These are phyloP conservation scores for Subacronicta megacephala DNA, from an alignment of 2,888 invertebrate genomes.

Conservation along the genomic window DNA sequence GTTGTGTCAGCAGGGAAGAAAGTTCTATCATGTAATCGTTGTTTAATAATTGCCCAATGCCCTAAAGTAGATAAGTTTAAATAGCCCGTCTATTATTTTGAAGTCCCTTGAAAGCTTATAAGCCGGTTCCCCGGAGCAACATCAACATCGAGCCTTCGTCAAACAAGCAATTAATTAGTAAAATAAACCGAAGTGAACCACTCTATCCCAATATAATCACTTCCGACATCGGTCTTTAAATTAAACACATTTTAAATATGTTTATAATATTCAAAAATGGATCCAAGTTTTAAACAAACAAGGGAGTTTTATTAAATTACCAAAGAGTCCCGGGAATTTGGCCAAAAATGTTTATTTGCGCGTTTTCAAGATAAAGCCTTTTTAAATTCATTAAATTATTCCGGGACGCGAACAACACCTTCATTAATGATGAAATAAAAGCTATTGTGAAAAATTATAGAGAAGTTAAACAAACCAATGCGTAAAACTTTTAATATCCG, in stretches of 20 bases:
- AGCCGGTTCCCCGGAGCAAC: constrained; percentile 48
- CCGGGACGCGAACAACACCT: constrained; percentile 2
- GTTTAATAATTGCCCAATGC: not conserved
- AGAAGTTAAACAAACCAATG: constrained; percentile 62
- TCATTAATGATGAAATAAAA: constrained; percentile 37
- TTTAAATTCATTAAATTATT: constrained; percentile 1
- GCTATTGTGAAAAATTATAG: constrained; percentile 22
- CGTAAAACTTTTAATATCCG: constrained; percentile 63
- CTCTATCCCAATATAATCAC: constrained; percentile 39
- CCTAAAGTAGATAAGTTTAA: constrained; percentile 18
- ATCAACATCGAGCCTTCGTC: constrained; percentile 56
- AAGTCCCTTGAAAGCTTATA: constrained; percentile 26
- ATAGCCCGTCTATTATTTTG: constrained; percentile 23
- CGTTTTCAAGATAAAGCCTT: constrained; percentile 20
- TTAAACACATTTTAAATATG: constrained; percentile 14
- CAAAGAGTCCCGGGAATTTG: constrained; percentile 22
- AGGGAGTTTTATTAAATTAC: constrained; percentile 27
- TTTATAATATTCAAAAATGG: constrained; percentile 10
- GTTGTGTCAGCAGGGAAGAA: no score
- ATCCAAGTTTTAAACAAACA: constrained; percentile 16
- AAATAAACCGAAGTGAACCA: constrained; percentile 48
- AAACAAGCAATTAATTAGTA: constrained; percentile 65
- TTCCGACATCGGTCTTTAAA: constrained; percentile 6
- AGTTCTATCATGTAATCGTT: not conserved
- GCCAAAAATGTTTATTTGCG: constrained; percentile 31